These are phyloP conservation scores for Rhodinocichla rosea DNA, from an alignment of 2,113 vertebrate species.

Conservation along the genomic window DNA sequence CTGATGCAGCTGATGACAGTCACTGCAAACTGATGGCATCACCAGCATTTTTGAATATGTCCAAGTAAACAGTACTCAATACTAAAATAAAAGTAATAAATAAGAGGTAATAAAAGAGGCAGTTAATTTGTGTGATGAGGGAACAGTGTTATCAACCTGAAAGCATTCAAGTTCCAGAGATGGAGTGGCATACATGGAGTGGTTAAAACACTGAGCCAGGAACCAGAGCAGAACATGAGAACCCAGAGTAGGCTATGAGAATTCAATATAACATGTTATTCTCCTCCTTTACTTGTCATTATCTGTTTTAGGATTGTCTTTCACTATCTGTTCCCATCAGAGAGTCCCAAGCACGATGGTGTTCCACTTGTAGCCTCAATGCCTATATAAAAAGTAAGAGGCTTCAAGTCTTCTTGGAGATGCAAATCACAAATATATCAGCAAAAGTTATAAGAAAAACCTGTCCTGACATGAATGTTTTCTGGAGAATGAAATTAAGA, in stretches of 20 bases:
- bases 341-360: neutral
- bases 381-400: neutral
- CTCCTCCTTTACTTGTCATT: neutral
- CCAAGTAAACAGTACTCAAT: neutral
- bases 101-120: neutral
- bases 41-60: neutral
- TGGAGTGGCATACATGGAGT: rapidly evolving
- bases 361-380: neutral
- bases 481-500: neutral
- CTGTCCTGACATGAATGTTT: neutral
- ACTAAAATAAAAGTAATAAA: neutral
- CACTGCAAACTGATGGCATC: neutral
- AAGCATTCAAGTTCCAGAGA: neutral
- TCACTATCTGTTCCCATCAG: neutral
- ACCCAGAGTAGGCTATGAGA: neutral
- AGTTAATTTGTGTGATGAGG: neutral
- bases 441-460: neutral
- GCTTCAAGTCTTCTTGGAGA: neutral
- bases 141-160: neutral
- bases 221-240: neutral
- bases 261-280: neutral
- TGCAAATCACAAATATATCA: neutral
- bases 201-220: neutral
- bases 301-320: neutral
- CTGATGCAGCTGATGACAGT: neutral